Evolutionary conservation across 2,113 vertebrate genomes (phyloP).

Genomic region (Marmota monax): DNA sequence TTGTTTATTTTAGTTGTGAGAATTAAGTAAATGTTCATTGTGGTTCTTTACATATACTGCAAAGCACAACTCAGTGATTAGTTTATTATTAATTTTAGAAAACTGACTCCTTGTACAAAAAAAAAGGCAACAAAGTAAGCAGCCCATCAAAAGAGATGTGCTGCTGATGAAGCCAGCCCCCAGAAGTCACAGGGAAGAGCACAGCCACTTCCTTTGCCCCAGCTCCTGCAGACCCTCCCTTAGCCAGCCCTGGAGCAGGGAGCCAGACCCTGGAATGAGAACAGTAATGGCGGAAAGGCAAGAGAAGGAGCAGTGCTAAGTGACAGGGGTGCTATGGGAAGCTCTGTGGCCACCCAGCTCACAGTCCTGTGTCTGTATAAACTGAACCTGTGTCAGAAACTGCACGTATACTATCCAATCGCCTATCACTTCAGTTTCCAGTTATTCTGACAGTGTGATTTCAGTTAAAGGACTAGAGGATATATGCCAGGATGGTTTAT

Average conservation of each 20-base stretch:
- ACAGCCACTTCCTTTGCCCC: neutral
- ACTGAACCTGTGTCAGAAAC: neutral
- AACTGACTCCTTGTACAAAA: neutral
- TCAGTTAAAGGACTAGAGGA: neutral
- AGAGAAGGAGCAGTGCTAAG: neutral
- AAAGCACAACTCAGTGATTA: slow-evolving; percentile 13
- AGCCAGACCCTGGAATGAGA: neutral
- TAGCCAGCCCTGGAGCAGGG: neutral
- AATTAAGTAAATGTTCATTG: neutral
- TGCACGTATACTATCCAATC: neutral
- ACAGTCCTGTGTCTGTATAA: neutral
- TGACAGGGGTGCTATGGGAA: neutral
- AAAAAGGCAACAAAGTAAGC: neutral
- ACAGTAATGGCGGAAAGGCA: neutral
- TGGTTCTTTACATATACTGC: slow-evolving; percentile 9
- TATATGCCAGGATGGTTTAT: neutral
- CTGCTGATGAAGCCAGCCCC: neutral
- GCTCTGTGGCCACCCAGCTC: neutral
- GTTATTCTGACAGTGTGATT: neutral
- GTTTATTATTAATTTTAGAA: slow-evolving; percentile 5
- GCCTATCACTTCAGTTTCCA: neutral
- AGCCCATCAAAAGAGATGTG: neutral
- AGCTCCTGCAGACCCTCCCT: neutral
- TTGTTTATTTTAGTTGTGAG: neutral
- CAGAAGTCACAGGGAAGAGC: neutral